Base-by-base conservation (phyloP, 1,140 invertebrate genomes). In the Branchinecta lynchi region DNA sequence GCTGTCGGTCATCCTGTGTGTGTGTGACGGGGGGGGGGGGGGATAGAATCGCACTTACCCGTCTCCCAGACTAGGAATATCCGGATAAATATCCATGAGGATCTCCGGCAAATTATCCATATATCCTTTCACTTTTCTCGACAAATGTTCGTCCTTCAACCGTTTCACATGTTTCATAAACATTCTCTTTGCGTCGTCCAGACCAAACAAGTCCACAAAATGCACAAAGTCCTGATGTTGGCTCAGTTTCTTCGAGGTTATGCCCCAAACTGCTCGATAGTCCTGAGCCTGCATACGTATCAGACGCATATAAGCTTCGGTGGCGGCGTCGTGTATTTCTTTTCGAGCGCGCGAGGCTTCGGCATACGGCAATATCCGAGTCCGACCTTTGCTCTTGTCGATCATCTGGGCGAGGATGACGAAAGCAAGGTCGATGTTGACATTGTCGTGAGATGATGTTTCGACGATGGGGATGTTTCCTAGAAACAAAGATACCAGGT, bases 381-480 rank as follows among this genome's bases (percentile, higher is more conserved):
- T 83, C 43, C 86, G 82, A 45, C 82, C 81, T 76, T 85, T 86
- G 20, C 83, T 84, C 73, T 85, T 84, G 77, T 98, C 94, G 71
- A 96, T 87, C 78, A 96, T 85, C 79, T 97, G 93, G 32, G 93
- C 93, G 44, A 97, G 78, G 66, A 92, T 83, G 75, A 97, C 84
- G 79, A 98, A 98, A 8, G 94, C 91, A 72, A 90, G 80, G 77
- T 98, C 95, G 17, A 97, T 89, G 79, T 98, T 99, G 66, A 98
- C 92, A 78, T 96, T 97, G 76, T 96, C 90, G 76, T 97, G 93
- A 8, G 94, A 88, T 12, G 93, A 97, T 0, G 93, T 95, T 82
- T 98, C 95, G 45, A 98, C 86, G 65, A 98, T 80, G 0, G 89
- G 86, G 73, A 98, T 90, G 72, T 84, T 78, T 65, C 74, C 75